These are phyloP conservation scores for Cynocephalus volans DNA, from an alignment of 2,113 vertebrate genomes.

Conservation along the genomic window DNA sequence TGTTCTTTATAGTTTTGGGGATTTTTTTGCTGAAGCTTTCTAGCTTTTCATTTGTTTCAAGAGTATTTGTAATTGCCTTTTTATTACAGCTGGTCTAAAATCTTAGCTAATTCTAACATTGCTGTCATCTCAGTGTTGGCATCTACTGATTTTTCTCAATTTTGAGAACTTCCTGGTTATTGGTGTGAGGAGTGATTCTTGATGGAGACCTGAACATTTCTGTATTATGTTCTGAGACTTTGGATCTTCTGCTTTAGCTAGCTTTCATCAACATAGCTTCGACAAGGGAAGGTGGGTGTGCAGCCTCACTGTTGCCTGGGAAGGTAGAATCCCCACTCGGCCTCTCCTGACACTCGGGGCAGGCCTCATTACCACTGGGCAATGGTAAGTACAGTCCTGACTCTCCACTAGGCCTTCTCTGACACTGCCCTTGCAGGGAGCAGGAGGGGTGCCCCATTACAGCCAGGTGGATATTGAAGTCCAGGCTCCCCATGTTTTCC, in stretches of 20 bases:
- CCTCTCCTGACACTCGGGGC: neutral
- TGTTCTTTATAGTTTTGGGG: neutral
- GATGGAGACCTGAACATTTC: neutral
- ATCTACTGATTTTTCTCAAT: neutral
- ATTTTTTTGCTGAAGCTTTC: neutral
- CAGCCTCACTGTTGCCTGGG: neutral
- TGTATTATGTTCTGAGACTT: neutral
- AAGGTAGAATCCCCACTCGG: neutral
- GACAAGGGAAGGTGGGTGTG: neutral
- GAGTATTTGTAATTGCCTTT: neutral
- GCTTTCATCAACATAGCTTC: neutral
- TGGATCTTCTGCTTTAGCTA: neutral
- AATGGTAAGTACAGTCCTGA: neutral
- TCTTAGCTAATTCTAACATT: neutral
- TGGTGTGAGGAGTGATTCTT: neutral
- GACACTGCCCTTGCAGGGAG: neutral
- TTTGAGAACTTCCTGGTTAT: neutral
- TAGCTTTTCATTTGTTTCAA: neutral
- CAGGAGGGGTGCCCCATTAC: too few species aligned
- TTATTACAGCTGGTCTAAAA: neutral
- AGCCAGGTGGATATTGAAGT: too few species aligned
- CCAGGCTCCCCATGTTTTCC: neutral
- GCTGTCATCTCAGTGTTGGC: neutral
- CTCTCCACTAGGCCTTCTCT: neutral
- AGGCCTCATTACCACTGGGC: neutral